Percentiles rank a stretch among this genome's conserved stretches.
Evolutionary conservation across 2,797 vertebrate genomes (phyloP).

Genomic region (Schizopygopsis pylzovi): DNA sequence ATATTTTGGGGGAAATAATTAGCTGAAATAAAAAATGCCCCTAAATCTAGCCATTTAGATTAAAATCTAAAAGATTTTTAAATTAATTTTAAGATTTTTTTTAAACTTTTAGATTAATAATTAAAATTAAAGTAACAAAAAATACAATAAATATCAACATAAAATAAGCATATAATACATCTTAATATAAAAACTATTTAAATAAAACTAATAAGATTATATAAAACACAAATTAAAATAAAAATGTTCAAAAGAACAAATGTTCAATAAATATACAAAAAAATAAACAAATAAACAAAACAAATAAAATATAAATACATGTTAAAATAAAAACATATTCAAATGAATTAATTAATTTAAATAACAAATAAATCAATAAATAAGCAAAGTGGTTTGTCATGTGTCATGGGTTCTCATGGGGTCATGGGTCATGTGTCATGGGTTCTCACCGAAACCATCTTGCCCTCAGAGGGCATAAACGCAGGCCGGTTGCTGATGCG

Average conservation of each 20-base stretch:
- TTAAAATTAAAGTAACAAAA: not conserved
- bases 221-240: not conserved
- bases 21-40: not conserved
- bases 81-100: not conserved
- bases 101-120: too few relatives aligned
- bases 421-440: too few relatives aligned
- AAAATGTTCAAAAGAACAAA: not conserved
- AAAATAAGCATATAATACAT: not conserved
- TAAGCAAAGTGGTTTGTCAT: not conserved
- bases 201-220: not conserved
- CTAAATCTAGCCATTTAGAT: not conserved
- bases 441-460: conserved; percentile 95
- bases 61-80: too few relatives aligned
- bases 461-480: conserved; percentile 98
- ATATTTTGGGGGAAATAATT: not conserved
- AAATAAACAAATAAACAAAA: not conserved
- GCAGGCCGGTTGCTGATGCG: conserved; percentile 96
- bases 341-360: not conserved
- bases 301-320: not conserved
- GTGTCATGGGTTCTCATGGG: too few relatives aligned
- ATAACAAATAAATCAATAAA: not conserved
- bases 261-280: not conserved
- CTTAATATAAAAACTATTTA: too few relatives aligned
- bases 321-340: not conserved
- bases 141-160: not conserved